Evolutionary conservation across 2,888 invertebrate genomes (phyloP), one percentile per base, ranked within the genome.

Genomic region (Leptopterna dolabrata): DNA sequence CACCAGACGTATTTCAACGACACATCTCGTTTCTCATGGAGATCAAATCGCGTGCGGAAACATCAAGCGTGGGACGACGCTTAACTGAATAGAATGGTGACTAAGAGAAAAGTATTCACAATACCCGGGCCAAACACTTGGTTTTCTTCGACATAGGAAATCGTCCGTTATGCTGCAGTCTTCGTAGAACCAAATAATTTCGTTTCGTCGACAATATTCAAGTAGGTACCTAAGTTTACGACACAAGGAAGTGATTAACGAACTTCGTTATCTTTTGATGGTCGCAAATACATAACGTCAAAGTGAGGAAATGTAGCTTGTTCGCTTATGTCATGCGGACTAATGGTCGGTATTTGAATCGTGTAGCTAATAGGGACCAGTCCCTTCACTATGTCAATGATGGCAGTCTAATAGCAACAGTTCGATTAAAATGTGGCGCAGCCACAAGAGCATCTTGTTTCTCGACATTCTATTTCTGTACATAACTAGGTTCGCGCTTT

Each of bases 41-140:
- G 36, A 73, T 73, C 73, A 73, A 73, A 73, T 73, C 30, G 73
- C 36, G 73, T 73, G 73, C 30, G 73, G 73, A 73, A 73, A 30
- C 73, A 11, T 14, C 41, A 19, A 73, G 19, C 36, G 36, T 30
- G 30, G 73, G 73, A 41, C 16, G 36, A 14, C 30, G n/a, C 1
- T 30, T 9, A 30, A 29, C 73, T 16, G 16, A 73, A 73, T 73
- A 36, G 36, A 73, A 73, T 36, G 73, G 16, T 41, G 30, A 36
- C 73, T 7, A 63, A 9, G 63, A 63, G 11, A 24, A 63, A 63
- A 24, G 63, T 63, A 19, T 63, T 24, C 63, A 63, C 4, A 63
- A 24, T 27, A 24, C 63, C 63, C 63, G 63, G 63, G 24, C 13
- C 13, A 2, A 47, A 36, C 36, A 36, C 36, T 36, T n/a, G n/a